Conservation (phyloP, 2,797 vertebrate species). For the Aplochiton taeniatus region DNA sequence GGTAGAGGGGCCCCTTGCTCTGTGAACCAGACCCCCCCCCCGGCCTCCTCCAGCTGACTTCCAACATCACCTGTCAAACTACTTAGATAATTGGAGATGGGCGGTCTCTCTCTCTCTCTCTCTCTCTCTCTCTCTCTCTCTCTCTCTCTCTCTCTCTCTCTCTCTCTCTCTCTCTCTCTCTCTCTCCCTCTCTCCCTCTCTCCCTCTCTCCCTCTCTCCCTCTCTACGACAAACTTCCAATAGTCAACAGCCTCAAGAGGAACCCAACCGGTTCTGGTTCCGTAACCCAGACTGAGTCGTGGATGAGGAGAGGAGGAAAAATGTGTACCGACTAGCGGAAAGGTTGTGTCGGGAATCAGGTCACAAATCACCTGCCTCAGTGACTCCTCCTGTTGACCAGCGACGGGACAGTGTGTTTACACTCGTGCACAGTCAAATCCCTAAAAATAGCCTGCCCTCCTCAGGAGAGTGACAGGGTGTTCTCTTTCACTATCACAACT, state of each 20-base stretch:
- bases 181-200: too few species aligned
- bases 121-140: too few species aligned
- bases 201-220: conserved; percentile 34
- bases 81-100: conserved; percentile 82
- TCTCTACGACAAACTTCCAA: conserved; percentile 70
- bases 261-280: conserved; percentile 60
- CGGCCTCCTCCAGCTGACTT: conserved; percentile 86
- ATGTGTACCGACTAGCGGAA: conserved; percentile 60
- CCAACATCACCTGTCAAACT: conserved; percentile 89
- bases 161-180: too few species aligned
- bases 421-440: conserved; percentile 67
- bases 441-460: conserved; percentile 68
- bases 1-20: conserved; percentile 54
- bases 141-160: background rate
- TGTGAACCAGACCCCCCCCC: conserved; percentile 55
- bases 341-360: conserved; percentile 65
- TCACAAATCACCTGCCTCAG: conserved; percentile 65
- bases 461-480: conserved; percentile 51
- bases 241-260: conserved; percentile 65
- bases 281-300: conserved; percentile 56
- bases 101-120: conserved; percentile 48
- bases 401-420: conserved; percentile 57
- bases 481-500: conserved; percentile 44
- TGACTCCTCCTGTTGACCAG: conserved; percentile 52
- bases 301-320: conserved; percentile 26